These are phyloP conservation scores for Tokudaia tokunoshimensis DNA, from an alignment of 2,797 vertebrate species.

Conservation along the genomic window DNA sequence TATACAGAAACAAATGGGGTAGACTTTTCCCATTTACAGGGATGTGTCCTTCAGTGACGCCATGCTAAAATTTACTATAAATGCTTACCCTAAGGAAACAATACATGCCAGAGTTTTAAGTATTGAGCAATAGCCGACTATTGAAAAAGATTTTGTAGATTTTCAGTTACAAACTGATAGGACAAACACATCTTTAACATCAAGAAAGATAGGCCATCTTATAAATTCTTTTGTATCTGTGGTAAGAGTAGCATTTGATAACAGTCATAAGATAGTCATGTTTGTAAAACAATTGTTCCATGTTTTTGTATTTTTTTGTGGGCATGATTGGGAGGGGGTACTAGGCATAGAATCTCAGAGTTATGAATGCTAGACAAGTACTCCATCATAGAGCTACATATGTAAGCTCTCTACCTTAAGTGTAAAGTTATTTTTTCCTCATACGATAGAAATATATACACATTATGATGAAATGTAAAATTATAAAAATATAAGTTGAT, in stretches of 20 bases:
- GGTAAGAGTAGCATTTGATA: not conserved
- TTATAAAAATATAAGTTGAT: not conserved
- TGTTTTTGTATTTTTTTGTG: not conserved
- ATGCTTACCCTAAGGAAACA: slow-evolving; percentile 34
- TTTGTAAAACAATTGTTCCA: slow-evolving; percentile 22
- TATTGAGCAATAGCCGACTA: not conserved
- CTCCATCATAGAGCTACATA: not conserved
- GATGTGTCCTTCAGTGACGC: not conserved
- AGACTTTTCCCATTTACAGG: not conserved
- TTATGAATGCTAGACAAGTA: not conserved
- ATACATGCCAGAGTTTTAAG: slow-evolving; percentile 58
- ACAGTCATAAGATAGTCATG: not conserved
- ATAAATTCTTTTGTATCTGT: not conserved
- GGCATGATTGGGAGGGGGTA: too few relatives aligned
- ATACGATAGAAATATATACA: not conserved
- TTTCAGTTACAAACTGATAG: slow-evolving; percentile 21
- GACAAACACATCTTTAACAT: not conserved
- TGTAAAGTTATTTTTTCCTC: slow-evolving; percentile 4
- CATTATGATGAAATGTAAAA: slow-evolving; percentile 33
- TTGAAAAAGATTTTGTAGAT: not conserved
- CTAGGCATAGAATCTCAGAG: not conserved
- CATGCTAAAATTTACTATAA: not conserved
- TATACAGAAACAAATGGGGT: not conserved
- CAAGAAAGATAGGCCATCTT: not conserved
- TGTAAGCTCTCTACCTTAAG: not conserved